Base-by-base conservation (phyloP, 2,888 invertebrate species). In the Caenorhabditis uteleia region DNA sequence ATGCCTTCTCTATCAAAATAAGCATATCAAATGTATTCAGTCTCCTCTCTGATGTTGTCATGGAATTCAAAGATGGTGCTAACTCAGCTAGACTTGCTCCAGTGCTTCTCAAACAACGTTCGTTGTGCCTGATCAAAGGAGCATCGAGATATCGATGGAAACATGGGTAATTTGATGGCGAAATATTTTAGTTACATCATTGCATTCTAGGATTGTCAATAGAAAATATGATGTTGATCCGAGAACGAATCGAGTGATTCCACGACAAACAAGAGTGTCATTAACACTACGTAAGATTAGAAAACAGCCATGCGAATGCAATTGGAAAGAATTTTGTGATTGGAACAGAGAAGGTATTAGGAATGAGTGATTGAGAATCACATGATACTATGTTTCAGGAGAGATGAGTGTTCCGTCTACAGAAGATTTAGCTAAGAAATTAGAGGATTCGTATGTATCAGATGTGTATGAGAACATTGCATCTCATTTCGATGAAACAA, bases 381-480 rank as follows among this genome's bases (percentile, higher is more conserved):
- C n/a, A n/a, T 7, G 7, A 20, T 12, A 33, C 23, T 20, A 21
- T 31, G 7, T 39, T 36, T 29, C 12, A 66, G 73, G 73, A 3
- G 70, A 71, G 34, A 77, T 77, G 73, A 66, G 65, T 3, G 57
- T 78, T 4, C 79, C 80, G 14, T 33, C 42, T 6, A 47, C 29
- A 8, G 70, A 73, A 14, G 40, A 59, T 14, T 47, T 56, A 0
- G 79, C 77, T 0, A 29, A 47, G 10, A 51, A 51, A 27, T 45
- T 78, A n/a, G 78, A 78, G 43, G 48, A 59, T n/a, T 55, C 59
- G 25, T 78, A 74, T 56, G 78, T 78, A 10, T 64, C 70, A 3
- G 69, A 77, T 16, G 91, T 98, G 14, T 98, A 98, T 84, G 92
- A 98, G 69, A 88, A 90, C 78, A 98, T 98, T 77, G 95, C 95